A percentile compares a stretch with the other conserved stretches of the same genome.
These are phyloP conservation scores for Synanthedon tipuliformis DNA, from an alignment of 2,888 invertebrate species.

Conservation along the genomic window DNA sequence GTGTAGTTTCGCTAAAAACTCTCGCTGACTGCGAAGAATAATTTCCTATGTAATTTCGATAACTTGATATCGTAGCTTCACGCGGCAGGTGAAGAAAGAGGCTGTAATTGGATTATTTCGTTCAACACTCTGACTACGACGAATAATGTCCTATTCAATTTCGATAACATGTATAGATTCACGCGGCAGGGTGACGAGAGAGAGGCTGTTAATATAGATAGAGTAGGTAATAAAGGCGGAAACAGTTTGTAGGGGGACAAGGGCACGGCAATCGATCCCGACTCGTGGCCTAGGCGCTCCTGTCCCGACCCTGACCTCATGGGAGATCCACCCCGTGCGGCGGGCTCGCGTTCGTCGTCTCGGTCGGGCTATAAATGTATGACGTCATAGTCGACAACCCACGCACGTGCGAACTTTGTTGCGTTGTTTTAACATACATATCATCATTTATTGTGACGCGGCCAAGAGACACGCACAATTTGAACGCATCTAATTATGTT, in stretches of 20 bases:
- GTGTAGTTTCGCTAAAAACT: too few species aligned
- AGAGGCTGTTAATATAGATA: not conserved
- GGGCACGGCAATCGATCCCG: conserved; percentile 40
- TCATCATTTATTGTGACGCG: too few species aligned
- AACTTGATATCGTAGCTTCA: too few species aligned
- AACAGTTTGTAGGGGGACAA: conserved; percentile 20
- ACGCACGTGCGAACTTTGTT: not conserved
- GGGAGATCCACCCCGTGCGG: conserved; percentile 14
- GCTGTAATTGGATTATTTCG: not conserved
- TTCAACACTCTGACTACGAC: too few species aligned
- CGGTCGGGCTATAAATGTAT: conserved; percentile 1
- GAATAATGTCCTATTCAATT: too few species aligned
- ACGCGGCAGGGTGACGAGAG: conserved; percentile 2
- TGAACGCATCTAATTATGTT: too few species aligned
- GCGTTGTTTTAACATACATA: too few species aligned
- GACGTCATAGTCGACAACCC: conserved; percentile 1
- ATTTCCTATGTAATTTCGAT: too few species aligned
- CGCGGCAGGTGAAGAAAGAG: too few species aligned
- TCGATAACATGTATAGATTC: too few species aligned
- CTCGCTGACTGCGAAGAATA: too few species aligned
- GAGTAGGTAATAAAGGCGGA: not conserved
- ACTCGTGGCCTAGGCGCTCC: conserved; percentile 18
- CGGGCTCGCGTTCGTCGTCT: conserved; percentile 10
- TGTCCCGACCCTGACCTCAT: conserved; percentile 46
- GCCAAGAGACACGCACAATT: too few species aligned